Evolutionary conservation across 2,888 invertebrate species (phyloP).

Genomic region (Cheiracanthium punctorium): DNA sequence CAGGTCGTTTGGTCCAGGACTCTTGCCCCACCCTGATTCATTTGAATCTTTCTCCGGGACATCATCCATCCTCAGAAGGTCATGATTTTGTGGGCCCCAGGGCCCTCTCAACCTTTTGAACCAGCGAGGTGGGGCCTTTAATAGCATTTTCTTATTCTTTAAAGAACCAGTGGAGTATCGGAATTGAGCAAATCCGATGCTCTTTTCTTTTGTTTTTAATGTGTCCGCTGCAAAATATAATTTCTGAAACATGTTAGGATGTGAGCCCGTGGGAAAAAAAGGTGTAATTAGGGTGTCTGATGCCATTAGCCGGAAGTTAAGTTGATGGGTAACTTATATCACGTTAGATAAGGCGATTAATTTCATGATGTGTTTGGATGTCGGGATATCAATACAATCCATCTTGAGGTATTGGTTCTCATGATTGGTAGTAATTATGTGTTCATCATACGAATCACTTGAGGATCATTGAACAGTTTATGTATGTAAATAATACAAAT

Average conservation of each 20-base stretch:
- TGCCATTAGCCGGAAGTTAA: constrained; percentile 1
- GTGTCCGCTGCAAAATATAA: neutral
- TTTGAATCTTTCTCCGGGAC: constrained; percentile 63
- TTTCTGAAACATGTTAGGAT: neutral
- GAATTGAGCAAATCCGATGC: constrained; percentile 1
- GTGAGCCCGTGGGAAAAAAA: constrained; percentile 10
- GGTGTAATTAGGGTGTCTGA: neutral
- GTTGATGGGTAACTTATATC: neutral
- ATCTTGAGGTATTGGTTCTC: neutral
- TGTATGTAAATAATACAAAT: too few relatives aligned
- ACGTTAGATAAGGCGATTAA: constrained; percentile 1
- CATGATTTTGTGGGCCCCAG: constrained; percentile 31
- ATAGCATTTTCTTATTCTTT: constrained; percentile 6
- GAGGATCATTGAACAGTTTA: neutral
- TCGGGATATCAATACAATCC: neutral
- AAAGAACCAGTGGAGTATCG: constrained; percentile 10
- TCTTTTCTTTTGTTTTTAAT: neutral
- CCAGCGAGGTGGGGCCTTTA: constrained; percentile 44
- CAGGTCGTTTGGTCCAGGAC: constrained; percentile 40
- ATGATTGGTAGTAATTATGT: neutral
- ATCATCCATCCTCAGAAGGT: constrained; percentile 58
- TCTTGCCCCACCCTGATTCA: constrained; percentile 61
- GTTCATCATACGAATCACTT: neutral
- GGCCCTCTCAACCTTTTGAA: constrained; percentile 42
- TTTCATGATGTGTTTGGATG: neutral